Percentiles rank a stretch among this genome's conserved stretches.
phyloP scores from a whole-genome alignment of 2,888 invertebrate species.

The Bombyx huttoni region DNA sequence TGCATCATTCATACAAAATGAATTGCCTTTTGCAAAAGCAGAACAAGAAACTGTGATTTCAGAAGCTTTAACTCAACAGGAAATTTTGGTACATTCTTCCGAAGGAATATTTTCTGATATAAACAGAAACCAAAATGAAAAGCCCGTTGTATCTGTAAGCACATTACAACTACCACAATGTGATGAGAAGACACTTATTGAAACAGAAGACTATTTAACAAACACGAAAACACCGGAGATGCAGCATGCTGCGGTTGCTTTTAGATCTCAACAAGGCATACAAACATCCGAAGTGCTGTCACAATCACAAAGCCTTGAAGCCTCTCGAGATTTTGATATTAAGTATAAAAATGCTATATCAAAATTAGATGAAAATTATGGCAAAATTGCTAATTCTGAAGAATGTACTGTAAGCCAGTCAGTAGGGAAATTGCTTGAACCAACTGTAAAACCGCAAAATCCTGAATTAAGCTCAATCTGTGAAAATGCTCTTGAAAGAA shows the following conservation, averaged over 20 bases:
- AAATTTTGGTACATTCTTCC: slow-evolving; percentile 64
- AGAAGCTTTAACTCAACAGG: slow-evolving; percentile 72
- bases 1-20: slow-evolving; percentile 28
- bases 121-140: slow-evolving; percentile 32
- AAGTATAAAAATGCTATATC: slow-evolving; percentile 34
- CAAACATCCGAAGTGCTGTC: slow-evolving; percentile 68
- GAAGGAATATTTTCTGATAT: slow-evolving; percentile 36
- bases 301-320: slow-evolving; percentile 64
- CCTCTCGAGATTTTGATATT: slow-evolving; percentile 41
- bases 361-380: slow-evolving; percentile 50
- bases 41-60: slow-evolving; percentile 49
- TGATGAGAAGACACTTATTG: slow-evolving; percentile 69
- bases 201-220: slow-evolving; percentile 68
- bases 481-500: slow-evolving; percentile 54
- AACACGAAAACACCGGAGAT: slow-evolving; percentile 42
- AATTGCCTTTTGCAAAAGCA: slow-evolving; percentile 34
- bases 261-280: slow-evolving; percentile 61
- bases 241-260: slow-evolving; percentile 46
- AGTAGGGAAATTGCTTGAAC: slow-evolving; percentile 32
- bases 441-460: slow-evolving; percentile 23
- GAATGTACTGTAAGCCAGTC: slow-evolving; percentile 44
- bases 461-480: slow-evolving; percentile 34
- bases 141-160: slow-evolving; percentile 50
- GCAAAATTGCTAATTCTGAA: slow-evolving; percentile 47
- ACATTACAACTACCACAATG: slow-evolving; percentile 71